phyloP scores from a whole-genome alignment of 2,113 vertebrate genomes.

The Sander vitreus region DNA sequence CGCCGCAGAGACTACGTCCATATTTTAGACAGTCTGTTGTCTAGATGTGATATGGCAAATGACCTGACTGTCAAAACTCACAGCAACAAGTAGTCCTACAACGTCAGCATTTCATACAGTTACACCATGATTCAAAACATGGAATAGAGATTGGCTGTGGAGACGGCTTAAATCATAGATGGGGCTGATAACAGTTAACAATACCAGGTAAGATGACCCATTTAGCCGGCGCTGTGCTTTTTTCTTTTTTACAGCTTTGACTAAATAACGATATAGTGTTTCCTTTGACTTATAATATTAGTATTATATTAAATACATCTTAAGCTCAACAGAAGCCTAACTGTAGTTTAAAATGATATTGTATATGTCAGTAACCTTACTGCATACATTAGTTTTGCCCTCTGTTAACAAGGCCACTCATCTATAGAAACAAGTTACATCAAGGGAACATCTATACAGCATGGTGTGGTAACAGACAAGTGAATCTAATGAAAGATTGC shows the following conservation, averaged over 20 bases:
- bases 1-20: no score
- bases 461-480: constrained; percentile 4
- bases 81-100: no score
- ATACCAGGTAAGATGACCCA: no score
- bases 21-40: no score
- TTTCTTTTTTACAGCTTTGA: no score
- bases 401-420: not conserved
- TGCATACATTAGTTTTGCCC: not conserved
- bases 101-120: not conserved
- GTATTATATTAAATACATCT: not conserved
- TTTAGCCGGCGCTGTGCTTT: no score
- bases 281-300: no score
- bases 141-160: not conserved
- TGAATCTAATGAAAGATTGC: not conserved
- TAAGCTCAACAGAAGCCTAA: not conserved
- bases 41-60: no score
- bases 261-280: no score
- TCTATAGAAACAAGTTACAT: constrained; percentile 19
- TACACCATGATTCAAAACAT: not conserved
- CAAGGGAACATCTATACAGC: not conserved
- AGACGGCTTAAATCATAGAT: not conserved
- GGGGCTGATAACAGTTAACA: no score
- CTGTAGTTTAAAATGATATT: not conserved
- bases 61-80: no score
- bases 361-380: not conserved